These are phyloP conservation scores for Artibeus lituratus DNA, from an alignment of 2,797 vertebrate species.

Conservation along the genomic window DNA sequence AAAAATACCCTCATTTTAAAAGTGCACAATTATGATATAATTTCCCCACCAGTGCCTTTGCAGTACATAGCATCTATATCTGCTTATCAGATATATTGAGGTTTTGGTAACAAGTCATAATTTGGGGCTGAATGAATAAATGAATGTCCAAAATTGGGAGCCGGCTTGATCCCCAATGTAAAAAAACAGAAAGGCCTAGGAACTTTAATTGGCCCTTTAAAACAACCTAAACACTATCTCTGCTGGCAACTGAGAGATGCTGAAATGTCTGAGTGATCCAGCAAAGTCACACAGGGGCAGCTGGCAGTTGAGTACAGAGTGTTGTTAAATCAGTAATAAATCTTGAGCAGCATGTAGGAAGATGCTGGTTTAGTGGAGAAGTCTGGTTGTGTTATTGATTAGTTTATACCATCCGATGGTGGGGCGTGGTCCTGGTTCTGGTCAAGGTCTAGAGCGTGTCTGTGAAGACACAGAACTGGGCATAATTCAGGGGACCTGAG, in stretches of 20 bases:
- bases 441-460: not conserved
- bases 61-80: not conserved
- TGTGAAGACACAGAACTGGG: not conserved
- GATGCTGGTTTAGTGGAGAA: not conserved
- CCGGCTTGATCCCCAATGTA: not conserved
- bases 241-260: not conserved
- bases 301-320: not conserved
- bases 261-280: not conserved
- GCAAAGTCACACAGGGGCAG: not conserved
- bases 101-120: not conserved
- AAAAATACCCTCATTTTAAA: not conserved
- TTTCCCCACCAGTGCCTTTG: not conserved
- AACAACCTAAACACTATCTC: not conserved
- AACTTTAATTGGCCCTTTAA: not conserved
- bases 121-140: constrained; percentile 8
- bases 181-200: not conserved
- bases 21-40: not conserved
- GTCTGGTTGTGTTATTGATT: not conserved
- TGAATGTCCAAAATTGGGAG: not conserved
- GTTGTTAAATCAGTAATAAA: not conserved
- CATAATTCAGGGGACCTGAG: not conserved
- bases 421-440: not conserved
- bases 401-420: not conserved
- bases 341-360: not conserved
- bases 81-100: not conserved